Evolutionary conservation across 2,888 invertebrate species (phyloP).

Genomic region (Nezara viridula): DNA sequence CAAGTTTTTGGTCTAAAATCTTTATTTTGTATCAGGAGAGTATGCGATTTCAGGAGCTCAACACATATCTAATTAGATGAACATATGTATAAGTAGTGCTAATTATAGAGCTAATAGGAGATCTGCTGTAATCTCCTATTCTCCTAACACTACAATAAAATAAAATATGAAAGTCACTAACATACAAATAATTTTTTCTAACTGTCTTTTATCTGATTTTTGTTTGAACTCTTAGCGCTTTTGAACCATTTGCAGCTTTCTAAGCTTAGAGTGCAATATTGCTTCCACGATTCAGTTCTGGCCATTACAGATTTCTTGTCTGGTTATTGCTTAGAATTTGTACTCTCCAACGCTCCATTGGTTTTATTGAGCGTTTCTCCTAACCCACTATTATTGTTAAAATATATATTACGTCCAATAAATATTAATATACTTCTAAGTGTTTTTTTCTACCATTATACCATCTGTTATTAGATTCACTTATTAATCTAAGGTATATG

Average conservation of each 20-base stretch:
- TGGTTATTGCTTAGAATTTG: background rate
- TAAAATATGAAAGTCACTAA: too few species aligned
- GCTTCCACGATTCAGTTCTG: slow-evolving; percentile 1
- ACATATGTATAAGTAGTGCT: too few species aligned
- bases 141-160: too few species aligned
- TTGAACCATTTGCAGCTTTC: background rate
- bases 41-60: too few species aligned
- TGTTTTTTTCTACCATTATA: background rate
- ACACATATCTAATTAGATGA: too few species aligned
- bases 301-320: background rate
- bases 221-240: too few species aligned
- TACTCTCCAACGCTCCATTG: background rate
- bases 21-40: too few species aligned
- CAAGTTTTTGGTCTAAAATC: too few species aligned
- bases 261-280: background rate
- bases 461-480: background rate
- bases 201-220: too few species aligned
- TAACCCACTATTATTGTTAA: background rate
- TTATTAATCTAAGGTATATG: background rate
- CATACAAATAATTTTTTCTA: too few species aligned
- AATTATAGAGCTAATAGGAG: too few species aligned
- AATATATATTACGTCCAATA: background rate
- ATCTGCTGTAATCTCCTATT: too few species aligned
- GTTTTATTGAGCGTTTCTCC: background rate
- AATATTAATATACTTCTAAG: background rate